Percentiles rank a stretch among this genome's conserved stretches.
These are phyloP conservation scores for Typhlichthys eigenmanni DNA, from an alignment of 2,797 vertebrate genomes.

Conservation along the genomic window DNA sequence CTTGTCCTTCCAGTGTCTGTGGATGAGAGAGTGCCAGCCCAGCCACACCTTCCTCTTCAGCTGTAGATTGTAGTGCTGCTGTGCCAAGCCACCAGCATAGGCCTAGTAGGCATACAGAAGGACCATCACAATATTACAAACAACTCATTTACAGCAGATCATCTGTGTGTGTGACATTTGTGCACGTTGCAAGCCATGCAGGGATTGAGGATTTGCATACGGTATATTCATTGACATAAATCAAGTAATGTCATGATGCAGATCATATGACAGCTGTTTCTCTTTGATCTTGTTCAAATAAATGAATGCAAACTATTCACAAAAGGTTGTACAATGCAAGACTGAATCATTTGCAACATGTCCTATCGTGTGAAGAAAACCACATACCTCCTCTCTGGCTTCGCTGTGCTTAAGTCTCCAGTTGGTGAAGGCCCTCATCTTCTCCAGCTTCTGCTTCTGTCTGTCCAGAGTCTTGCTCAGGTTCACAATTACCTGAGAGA, in stretches of 20 bases:
- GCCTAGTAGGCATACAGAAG: conserved; percentile 51
- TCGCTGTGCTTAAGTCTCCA: conserved; percentile 85
- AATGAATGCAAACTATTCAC: no score
- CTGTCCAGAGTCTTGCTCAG: conserved; percentile 85
- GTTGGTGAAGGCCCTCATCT: conserved; percentile 86
- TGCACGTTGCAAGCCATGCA: conserved; percentile 20
- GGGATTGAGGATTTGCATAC: conserved; percentile 38
- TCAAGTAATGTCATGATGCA: conserved; percentile 6
- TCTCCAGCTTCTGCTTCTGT: conserved; percentile 85
- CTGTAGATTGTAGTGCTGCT: conserved; percentile 79
- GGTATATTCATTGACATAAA: conserved; percentile 23
- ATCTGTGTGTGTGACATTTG: conserved; percentile 8
- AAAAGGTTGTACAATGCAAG: background rate
- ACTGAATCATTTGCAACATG: background rate
- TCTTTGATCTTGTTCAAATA: background rate
- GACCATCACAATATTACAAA: conserved; percentile 36
- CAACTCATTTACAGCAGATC: conserved; percentile 23
- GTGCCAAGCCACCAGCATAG: conserved; percentile 73
- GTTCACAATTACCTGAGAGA: conserved; percentile 85
- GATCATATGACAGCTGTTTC: conserved; percentile 13
- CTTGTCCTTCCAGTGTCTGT: conserved; percentile 86
- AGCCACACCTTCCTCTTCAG: conserved; percentile 88
- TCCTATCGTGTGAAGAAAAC: conserved; percentile 39
- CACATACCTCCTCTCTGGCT: conserved; percentile 82
- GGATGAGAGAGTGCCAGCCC: conserved; percentile 81